Percentiles rank a stretch among this genome's conserved stretches.
Evolutionary conservation across 2,797 vertebrate genomes (phyloP).

Genomic region (Paratrypauchen microcephalus): DNA sequence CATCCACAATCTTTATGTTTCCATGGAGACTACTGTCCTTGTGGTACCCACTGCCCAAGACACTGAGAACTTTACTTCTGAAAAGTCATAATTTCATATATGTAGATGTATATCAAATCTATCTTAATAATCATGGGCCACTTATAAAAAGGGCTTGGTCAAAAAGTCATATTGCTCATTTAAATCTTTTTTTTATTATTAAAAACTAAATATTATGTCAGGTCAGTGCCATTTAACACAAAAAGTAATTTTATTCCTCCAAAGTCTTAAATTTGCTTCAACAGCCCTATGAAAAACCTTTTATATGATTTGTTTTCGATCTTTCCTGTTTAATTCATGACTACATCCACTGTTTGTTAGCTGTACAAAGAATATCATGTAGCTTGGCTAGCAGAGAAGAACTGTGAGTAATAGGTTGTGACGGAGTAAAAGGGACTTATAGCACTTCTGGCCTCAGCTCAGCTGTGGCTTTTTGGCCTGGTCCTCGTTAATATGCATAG

Average conservation of each 20-base stretch:
- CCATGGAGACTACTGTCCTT: slow-evolving; percentile 64
- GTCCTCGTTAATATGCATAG: slow-evolving; percentile 76
- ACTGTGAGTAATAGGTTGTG: slow-evolving; percentile 65
- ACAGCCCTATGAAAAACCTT: neutral
- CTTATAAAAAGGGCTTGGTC: no score
- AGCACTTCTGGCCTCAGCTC: slow-evolving; percentile 41
- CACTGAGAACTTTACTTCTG: neutral
- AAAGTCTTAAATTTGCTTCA: neutral
- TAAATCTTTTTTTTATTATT: no score
- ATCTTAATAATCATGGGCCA: no score
- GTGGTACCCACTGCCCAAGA: slow-evolving; percentile 27
- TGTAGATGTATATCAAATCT: no score
- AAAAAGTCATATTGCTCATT: no score
- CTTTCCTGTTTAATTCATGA: slow-evolving; percentile 12
- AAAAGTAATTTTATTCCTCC: no score
- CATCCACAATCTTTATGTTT: slow-evolving; percentile 63
- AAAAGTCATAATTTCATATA: neutral
- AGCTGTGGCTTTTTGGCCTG: slow-evolving; percentile 71
- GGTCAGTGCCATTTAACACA: no score
- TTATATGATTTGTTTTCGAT: neutral
- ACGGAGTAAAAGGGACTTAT: slow-evolving; percentile 62
- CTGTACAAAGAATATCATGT: slow-evolving; percentile 46
- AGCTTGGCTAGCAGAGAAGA: slow-evolving; percentile 32
- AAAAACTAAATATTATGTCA: no score
- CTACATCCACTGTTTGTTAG: slow-evolving; percentile 46